A percentile compares a stretch with the other conserved stretches of the same genome.
phyloP scores from a whole-genome alignment of 2,113 vertebrate genomes.

The Otus sunia region DNA sequence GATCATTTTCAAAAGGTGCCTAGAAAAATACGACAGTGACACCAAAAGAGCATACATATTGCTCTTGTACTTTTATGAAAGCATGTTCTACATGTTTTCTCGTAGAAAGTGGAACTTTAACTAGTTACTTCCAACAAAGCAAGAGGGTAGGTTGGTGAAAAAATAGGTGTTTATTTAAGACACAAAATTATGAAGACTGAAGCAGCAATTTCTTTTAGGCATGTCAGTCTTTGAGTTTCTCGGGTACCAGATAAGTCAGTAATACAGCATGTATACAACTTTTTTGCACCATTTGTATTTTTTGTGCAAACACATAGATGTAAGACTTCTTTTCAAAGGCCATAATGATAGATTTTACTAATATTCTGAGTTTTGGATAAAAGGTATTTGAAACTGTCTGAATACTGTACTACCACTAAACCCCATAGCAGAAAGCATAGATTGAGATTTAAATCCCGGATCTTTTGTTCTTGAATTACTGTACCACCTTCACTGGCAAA shows the following conservation, averaged over 20 bases:
- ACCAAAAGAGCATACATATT: neutral
- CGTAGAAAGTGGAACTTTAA: neutral
- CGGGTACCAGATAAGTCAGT: neutral
- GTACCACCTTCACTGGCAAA: neutral
- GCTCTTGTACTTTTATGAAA: neutral
- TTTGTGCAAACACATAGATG: neutral
- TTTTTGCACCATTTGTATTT: neutral
- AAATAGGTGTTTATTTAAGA: neutral
- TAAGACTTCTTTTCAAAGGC: neutral
- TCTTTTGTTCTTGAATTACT: neutral
- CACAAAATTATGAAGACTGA: neutral
- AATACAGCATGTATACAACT: neutral
- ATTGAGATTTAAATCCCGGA: neutral
- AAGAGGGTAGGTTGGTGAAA: neutral
- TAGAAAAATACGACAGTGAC: neutral
- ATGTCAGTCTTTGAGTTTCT: neutral
- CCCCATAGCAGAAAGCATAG: neutral
- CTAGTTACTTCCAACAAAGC: neutral
- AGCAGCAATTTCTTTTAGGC: neutral
- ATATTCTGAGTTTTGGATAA: neutral
- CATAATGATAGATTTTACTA: neutral
- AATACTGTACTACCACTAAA: neutral
- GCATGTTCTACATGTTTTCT: neutral
- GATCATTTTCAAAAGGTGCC: neutral
- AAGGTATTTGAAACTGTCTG: neutral